Evolutionary conservation across 2,797 vertebrate genomes (phyloP).

Genomic region (Manis javanica): DNA sequence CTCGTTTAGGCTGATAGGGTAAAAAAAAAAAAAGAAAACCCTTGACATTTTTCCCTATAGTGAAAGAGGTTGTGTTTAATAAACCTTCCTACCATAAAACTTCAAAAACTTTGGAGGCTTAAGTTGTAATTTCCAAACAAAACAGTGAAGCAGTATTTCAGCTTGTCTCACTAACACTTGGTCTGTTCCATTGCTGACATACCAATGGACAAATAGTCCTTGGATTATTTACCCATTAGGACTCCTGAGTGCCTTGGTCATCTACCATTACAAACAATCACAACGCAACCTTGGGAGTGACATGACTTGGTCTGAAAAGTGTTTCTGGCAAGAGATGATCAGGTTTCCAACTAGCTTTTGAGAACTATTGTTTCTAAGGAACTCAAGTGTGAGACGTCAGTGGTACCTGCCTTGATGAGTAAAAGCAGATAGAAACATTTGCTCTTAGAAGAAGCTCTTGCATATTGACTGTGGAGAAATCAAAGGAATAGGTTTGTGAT

Average conservation of each 20-base stretch:
- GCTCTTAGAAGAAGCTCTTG: background rate
- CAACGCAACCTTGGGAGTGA: background rate
- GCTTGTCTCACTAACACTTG: background rate
- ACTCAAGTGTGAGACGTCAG: background rate
- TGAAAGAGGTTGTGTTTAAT: constrained; percentile 10
- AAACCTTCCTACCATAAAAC: background rate
- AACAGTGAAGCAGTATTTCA: background rate
- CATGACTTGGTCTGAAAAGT: constrained; percentile 30
- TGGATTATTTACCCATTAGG: constrained; percentile 18
- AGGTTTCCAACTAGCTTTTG: constrained; percentile 27
- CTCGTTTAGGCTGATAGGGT: background rate
- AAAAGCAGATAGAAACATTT: background rate
- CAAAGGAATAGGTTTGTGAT: background rate
- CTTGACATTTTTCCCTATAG: background rate
- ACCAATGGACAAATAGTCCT: background rate
- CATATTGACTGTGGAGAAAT: background rate
- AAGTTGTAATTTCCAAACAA: constrained; percentile 43
- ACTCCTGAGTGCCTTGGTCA: background rate
- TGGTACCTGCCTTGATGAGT: background rate
- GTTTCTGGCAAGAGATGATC: constrained; percentile 45
- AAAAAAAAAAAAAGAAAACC: background rate
- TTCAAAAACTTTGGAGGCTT: constrained; percentile 51
- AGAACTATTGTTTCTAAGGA: constrained; percentile 34
- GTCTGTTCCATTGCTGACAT: background rate
- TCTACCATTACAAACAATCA: constrained; percentile 59